A percentile compares a stretch with the other conserved stretches of the same genome.
phyloP scores from a whole-genome alignment of 2,797 vertebrate species.

The Taenioides sp. region DNA sequence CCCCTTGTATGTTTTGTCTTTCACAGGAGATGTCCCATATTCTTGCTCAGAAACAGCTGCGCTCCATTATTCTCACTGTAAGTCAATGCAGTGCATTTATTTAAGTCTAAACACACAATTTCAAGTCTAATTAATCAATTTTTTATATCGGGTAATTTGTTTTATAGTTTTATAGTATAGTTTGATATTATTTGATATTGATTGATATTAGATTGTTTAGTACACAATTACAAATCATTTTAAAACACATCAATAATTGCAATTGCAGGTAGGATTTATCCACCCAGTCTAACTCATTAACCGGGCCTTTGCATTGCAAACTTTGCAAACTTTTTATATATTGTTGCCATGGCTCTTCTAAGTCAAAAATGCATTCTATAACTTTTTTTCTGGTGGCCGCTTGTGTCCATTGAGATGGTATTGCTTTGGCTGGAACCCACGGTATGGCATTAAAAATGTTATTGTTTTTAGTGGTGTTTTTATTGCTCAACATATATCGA shows the following conservation, averaged over 20 bases:
- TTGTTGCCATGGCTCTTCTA: no score
- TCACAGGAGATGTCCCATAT: slow-evolving; percentile 96
- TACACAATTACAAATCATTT: neutral
- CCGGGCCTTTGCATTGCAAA: no score
- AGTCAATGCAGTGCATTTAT: slow-evolving; percentile 63
- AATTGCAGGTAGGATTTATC: neutral
- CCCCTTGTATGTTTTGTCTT: slow-evolving; percentile 21
- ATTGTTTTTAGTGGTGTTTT: no score
- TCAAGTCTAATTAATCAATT: neutral
- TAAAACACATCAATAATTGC: neutral
- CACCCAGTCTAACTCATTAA: neutral
- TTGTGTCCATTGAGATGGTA: no score
- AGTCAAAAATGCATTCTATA: no score
- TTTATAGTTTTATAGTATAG: neutral
- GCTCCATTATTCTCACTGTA: slow-evolving; percentile 93
- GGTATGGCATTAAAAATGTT: no score
- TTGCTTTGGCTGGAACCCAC: no score
- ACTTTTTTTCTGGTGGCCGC: no score
- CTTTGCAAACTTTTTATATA: no score
- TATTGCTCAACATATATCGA: no score
- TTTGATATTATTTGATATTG: no score
- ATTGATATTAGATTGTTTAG: no score
- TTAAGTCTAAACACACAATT: neutral
- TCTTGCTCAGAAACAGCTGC: slow-evolving; percentile 95
- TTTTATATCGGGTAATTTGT: neutral